Percentiles rank a stretch among this genome's conserved stretches.
Evolutionary conservation across 2,888 invertebrate genomes (phyloP).

Genomic region (Polylopha cassiicola): DNA sequence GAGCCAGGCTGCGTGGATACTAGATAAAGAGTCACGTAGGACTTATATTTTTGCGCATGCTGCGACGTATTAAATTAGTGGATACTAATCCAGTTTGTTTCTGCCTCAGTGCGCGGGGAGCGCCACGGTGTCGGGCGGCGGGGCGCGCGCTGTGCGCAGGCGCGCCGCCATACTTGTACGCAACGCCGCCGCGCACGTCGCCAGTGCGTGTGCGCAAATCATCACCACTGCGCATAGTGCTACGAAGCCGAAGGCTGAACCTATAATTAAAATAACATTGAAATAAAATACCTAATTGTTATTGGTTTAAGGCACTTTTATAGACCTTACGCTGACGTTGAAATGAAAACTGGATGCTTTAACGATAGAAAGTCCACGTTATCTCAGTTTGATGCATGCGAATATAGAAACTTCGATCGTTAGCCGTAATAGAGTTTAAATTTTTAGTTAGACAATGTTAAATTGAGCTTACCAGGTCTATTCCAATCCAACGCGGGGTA

Average conservation of each 20-base stretch:
- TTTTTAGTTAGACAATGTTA: not conserved
- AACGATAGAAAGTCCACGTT: too few species aligned
- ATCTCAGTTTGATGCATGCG: too few species aligned
- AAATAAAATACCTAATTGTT: not conserved
- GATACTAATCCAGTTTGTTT: constrained; percentile 26
- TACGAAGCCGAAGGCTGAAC: constrained; percentile 62
- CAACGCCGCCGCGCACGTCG: constrained; percentile 41
- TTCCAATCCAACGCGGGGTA: constrained; percentile 88
- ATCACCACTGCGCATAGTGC: constrained; percentile 62
- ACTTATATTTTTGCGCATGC: too few species aligned
- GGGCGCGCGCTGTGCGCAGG: constrained; percentile 32
- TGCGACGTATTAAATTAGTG: too few species aligned
- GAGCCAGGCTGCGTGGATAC: too few species aligned
- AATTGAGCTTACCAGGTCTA: constrained; percentile 65
- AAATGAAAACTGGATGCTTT: not conserved
- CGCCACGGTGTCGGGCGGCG: constrained; percentile 43
- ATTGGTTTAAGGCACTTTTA: not conserved
- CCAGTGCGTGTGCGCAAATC: constrained; percentile 58
- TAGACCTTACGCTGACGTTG: too few species aligned
- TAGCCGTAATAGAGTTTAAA: too few species aligned
- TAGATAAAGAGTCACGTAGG: too few species aligned
- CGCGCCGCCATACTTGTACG: constrained; percentile 46
- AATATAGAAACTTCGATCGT: too few species aligned
- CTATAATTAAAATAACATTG: constrained; percentile 34
- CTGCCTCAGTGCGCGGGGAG: constrained; percentile 56